Base-by-base conservation (phyloP, 2,113 vertebrate species). In the Pangasianodon hypophthalmus region DNA sequence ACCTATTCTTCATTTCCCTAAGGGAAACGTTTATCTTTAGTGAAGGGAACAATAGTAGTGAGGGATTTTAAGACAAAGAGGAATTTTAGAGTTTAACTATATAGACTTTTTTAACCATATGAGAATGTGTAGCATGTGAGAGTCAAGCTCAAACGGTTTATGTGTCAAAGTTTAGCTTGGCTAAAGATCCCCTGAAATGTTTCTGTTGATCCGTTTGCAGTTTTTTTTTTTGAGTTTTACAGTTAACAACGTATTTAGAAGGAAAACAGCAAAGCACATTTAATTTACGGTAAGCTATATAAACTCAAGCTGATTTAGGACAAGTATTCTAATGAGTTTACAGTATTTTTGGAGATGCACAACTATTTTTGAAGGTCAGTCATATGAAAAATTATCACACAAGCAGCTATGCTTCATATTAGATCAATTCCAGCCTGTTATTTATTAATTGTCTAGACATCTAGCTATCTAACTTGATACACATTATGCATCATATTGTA, bases 251-350 rank as follows among this genome's bases (percentile, higher is more conserved):
- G 52, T 44, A 44, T 48, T 85, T 84, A 32, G n/a, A 71, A 64
- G 73, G 9, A 37, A 54, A 32, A 71, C 6, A 67, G 9, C 79
- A 69, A 54, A 88, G 62, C 80, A n/a, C 62, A 69, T 62, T 60
- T 41, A 8, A 56, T 54, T 58, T 41, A 44, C 44, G 2, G 11
- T 26, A 62, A 21, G 37, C 69, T 41, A 16, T 29, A 16, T 6
- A 84, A 84, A 84, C 54, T 24, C n/a, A 9, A 58, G 52, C 67
- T 75, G 18, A 44, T 77, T 13, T 52, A 44, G 11, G 82, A 32
- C 41, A 48, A 29, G 52, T 24, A 50, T 71, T 79, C 29, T 64
- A 41, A 86, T n/a, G 56, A 44, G 85, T 87, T 89, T 91, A 87
- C 85, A 84, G 48, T 84, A 54, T 56, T 0, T 0, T 19, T 16